These are phyloP conservation scores for Tarsius wallacei DNA, from an alignment of 2,797 vertebrate species.

Conservation along the genomic window DNA sequence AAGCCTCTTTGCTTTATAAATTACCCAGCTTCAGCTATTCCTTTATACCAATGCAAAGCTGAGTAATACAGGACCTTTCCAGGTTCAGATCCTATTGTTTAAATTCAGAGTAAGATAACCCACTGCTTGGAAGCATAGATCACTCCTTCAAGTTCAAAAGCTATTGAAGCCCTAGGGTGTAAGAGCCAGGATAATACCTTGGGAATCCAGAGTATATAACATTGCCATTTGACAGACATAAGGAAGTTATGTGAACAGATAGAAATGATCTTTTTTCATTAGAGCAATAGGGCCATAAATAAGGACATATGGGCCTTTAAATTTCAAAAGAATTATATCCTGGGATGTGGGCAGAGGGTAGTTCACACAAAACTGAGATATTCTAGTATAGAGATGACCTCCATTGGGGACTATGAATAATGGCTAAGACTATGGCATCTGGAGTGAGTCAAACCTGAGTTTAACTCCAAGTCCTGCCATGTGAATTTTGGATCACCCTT, in stretches of 20 bases:
- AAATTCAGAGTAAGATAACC: neutral
- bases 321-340: neutral
- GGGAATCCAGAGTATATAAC: neutral
- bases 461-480: neutral
- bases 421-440: neutral
- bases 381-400: neutral
- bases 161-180: neutral
- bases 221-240: no score
- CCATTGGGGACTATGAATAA: neutral
- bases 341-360: neutral
- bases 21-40: no score
- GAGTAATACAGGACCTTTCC: neutral
- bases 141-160: neutral
- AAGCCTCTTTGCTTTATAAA: no score
- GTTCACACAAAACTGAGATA: neutral
- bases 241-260: neutral
- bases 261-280: neutral
- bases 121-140: neutral
- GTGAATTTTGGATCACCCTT: neutral
- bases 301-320: neutral
- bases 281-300: neutral
- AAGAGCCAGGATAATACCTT: neutral
- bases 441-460: neutral
- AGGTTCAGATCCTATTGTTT: neutral
- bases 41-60: no score